Base-by-base conservation (phyloP, 30 jellyfish, hydroid and myxozoan species). In the Aurelia aurita complex sp. Pacific region DNA sequence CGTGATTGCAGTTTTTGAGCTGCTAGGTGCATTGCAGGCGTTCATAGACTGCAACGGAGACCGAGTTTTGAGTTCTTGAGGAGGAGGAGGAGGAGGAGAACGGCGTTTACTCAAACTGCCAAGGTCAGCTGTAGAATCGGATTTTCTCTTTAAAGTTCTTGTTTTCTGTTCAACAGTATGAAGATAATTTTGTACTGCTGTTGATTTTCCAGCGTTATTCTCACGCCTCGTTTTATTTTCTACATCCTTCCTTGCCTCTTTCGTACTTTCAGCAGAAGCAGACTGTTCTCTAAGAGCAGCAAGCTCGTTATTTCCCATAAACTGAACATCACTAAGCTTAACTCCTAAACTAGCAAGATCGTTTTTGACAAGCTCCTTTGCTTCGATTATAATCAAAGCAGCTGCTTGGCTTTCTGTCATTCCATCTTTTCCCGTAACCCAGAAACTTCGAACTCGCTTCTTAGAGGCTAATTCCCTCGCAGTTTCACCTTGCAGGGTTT, bases 361-460 rank as follows among this genome's bases (percentile, higher is more conserved):
- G 2, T 73, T 80, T 40, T 83, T 62, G 40, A 94, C 73, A 65
- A 94, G 94, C 73, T 91, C 96, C 87, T 85, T 94, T 46, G 99
- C 97, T 64, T 94, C 99, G 70, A 69, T 72, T 4, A 89, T 63
- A 15, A 94, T 94, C 55, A 83, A 59, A 66, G 51, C 77, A 14
- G 97, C 97, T 60, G 99, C 99, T 54, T 94, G 92, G 67, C 68
- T 86, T 36, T 94, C 99, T 8, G 97, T 89, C 79, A 94, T 83
- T 36, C 97, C 97, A 55, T 79, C 91, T 81, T 71, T 80, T 40
- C 99, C 99, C 14, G 95, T 76, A 19, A 94, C 83, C 94, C 97
- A 94, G 19, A 94, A 76, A 72, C 74, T 81, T 18, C 97, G 67
- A 19, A 90, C 85, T 11, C 89, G 72, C 36, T 74, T 77, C 78